phyloP scores from a whole-genome alignment of 2,797 vertebrate species.

The Microctenopoma steveboyesi region DNA sequence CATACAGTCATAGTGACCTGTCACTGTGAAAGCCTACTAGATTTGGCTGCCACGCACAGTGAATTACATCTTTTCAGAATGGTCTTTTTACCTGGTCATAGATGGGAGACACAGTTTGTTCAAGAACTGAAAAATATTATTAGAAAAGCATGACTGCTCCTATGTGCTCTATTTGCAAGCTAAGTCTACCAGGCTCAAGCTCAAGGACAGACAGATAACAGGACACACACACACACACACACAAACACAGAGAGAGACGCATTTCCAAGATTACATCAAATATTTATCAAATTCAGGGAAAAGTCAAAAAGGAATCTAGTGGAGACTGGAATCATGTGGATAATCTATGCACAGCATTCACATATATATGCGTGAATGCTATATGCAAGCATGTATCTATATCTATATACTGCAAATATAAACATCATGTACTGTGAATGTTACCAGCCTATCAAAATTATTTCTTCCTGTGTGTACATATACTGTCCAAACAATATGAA shows the following conservation, averaged over 20 bases:
- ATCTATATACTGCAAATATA: too few relatives aligned
- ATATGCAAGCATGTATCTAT: too few relatives aligned
- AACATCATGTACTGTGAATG: too few relatives aligned
- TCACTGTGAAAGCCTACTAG: constrained; percentile 4
- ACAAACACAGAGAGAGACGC: constrained; percentile 20
- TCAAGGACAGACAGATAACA: constrained; percentile 78
- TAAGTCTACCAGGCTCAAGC: constrained; percentile 52
- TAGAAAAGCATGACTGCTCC: constrained; percentile 4
- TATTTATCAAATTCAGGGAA: constrained; percentile 75
- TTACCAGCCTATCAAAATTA: background rate
- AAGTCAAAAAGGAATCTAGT: constrained; percentile 45
- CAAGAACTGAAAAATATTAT: constrained; percentile 6
- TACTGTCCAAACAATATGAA: constrained; percentile 52
- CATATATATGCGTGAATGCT: too few relatives aligned
- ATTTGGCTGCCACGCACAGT: constrained; percentile 2
- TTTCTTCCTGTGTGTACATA: constrained; percentile 49
- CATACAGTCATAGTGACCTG: background rate
- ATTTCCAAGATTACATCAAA: constrained; percentile 69
- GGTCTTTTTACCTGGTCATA: constrained; percentile 19
- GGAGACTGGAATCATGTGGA: constrained; percentile 4
- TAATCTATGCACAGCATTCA: background rate
- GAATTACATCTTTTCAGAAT: background rate
- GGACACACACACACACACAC: constrained; percentile 39
- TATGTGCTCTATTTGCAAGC: constrained; percentile 48
- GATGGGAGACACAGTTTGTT: background rate